Conservation (phyloP, 2,113 vertebrate species). For the Desmodus rotundus region DNA sequence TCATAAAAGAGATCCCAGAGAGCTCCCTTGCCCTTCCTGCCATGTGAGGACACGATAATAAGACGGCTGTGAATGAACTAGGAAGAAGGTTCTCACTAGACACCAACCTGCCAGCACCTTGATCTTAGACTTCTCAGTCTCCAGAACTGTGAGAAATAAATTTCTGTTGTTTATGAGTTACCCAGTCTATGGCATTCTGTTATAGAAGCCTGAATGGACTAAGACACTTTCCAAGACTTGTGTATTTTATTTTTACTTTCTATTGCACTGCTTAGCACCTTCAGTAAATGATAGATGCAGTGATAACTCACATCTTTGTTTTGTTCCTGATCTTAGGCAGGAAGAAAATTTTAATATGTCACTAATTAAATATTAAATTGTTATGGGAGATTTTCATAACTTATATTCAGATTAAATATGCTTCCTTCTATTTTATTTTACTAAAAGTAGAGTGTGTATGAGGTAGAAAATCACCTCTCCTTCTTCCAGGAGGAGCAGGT, state of each 20-base stretch:
- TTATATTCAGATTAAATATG: background rate
- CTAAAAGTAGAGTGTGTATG: background rate
- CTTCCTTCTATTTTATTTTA: background rate
- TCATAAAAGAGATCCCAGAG: background rate
- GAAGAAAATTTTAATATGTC: background rate
- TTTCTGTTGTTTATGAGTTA: background rate
- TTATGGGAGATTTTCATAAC: slow-evolving; percentile 1
- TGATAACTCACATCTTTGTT: background rate
- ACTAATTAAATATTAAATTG: background rate
- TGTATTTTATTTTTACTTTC: background rate
- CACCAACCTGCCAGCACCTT: background rate
- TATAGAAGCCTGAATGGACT: background rate
- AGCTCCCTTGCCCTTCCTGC: background rate
- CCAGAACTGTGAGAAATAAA: background rate
- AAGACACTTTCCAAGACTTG: background rate
- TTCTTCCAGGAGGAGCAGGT: background rate
- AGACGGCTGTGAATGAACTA: background rate
- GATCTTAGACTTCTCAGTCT: background rate
- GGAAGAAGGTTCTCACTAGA: background rate
- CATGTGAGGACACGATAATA: background rate
- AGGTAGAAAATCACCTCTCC: background rate
- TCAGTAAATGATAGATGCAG: background rate
- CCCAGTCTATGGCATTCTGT: background rate
- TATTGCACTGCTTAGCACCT: background rate
- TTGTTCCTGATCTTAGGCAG: background rate